Percentiles rank a stretch among this genome's conserved stretches.
These are phyloP conservation scores for Burhinus oedicnemus DNA, from an alignment of 2,113 vertebrate species.

Conservation along the genomic window DNA sequence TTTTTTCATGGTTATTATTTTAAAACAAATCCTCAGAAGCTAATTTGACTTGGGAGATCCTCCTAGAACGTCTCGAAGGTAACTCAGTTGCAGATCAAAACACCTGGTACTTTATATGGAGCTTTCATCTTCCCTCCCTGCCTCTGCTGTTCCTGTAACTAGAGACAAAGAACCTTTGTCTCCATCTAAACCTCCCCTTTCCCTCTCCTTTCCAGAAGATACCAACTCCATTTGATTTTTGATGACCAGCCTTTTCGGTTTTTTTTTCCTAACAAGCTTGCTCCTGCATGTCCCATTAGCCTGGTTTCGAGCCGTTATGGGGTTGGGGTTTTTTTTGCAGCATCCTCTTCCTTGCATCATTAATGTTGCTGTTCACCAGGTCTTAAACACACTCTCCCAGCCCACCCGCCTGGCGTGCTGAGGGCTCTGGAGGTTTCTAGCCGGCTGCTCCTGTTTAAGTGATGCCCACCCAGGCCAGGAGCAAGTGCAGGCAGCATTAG, in stretches of 20 bases:
- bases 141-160: background rate
- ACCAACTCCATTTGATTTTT: background rate
- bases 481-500: background rate
- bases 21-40: background rate
- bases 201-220: background rate
- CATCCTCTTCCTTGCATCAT: background rate
- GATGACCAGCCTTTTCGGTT: background rate
- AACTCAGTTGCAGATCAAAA: background rate
- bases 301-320: rapidly evolving
- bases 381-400: rapidly evolving
- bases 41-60: background rate
- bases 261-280: background rate
- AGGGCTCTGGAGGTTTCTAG: background rate
- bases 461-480: background rate
- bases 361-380: background rate
- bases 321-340: background rate
- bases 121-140: background rate
- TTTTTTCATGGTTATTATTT: background rate
- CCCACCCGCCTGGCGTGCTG: rapidly evolving
- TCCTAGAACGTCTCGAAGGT: background rate
- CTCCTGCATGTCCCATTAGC: background rate
- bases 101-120: background rate
- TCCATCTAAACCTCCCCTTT: background rate
- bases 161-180: slow-evolving; percentile 1
- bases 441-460: background rate